Base-by-base conservation (phyloP, 2,797 vertebrate species). In the Psittacula echo region DNA sequence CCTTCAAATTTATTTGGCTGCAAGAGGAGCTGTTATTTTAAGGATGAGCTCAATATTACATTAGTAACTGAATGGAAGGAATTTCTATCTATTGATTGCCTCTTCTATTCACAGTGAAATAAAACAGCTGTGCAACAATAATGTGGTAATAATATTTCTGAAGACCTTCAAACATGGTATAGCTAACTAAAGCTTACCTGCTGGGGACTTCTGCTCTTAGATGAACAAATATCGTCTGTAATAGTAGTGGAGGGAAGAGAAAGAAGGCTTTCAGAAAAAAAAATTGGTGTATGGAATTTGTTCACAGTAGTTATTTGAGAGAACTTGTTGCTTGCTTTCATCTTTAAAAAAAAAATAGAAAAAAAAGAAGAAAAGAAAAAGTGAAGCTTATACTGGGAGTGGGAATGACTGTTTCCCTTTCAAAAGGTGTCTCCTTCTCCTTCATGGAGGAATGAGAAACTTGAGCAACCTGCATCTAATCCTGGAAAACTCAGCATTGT, bases 231-330 rank as follows among this genome's bases (percentile, higher is more conserved):
- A 34, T 14, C 13, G 60, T 85, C 29, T 83, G 27, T 67, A 54
- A 18, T 20, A 18, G 9, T 70, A 67, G 4, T 64, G 11, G 15
- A 58, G 9, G 17, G 4, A 70, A 51, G 19, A 51, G 9, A 45
- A 82, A 50, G 15, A 22, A 56, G 9, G 14, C 41, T 78, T 84
- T 29, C 30, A 34, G 23, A 41, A 54, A 50, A 67, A 67, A 45
- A 87, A 66, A 23, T 0, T 34, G 18, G 13, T 65, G 0, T 12
- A 15, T 53, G 16, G 37, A 39, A 42, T 15, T 51, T 78, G 3
- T 66, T 7, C 8, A 10, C 2, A 22, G 6, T 24, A 51, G 21
- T 64, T 90, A 68, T 17, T 80, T 77, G 10, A 50, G 37, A 68
- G 12, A 78, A 26, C 32, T 65, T 18, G 8, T 3, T 48, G 16